Conservation (phyloP, 2,113 vertebrate genomes). For the Chloropsis hardwickii region DNA sequence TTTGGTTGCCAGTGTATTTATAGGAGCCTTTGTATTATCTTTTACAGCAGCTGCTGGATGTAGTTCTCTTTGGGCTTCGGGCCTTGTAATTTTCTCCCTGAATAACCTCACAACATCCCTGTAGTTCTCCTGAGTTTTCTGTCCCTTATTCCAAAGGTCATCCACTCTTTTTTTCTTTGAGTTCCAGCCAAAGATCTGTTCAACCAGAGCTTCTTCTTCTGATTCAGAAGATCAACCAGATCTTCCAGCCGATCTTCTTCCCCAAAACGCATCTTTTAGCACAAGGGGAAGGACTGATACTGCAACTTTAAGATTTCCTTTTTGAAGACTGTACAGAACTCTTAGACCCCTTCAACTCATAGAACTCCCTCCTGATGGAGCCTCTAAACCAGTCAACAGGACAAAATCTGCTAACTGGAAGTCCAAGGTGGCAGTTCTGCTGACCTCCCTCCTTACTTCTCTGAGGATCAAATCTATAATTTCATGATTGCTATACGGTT, state of each 20-base stretch:
- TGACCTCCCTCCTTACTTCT: not conserved
- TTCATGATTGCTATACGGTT: not conserved
- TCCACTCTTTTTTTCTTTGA: not conserved
- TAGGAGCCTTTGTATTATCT: not conserved
- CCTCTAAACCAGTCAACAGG: not conserved
- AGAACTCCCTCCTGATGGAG: not conserved
- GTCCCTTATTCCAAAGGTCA: not conserved
- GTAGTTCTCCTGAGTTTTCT: not conserved
- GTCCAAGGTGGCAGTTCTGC: not conserved
- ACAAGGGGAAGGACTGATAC: not conserved
- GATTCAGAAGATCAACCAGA: not conserved
- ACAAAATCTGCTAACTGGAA: not conserved
- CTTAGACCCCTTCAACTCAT: not conserved
- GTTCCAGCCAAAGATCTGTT: not conserved
- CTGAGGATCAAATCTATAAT: rapidly evolving
- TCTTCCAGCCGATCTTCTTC: not conserved
- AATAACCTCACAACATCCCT: not conserved
- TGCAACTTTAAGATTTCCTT: not conserved
- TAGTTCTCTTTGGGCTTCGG: rapidly evolving
- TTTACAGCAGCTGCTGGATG: not conserved
- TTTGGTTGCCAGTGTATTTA: not conserved
- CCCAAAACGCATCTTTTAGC: not conserved
- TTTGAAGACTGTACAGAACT: not conserved
- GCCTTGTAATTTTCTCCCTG: not conserved
- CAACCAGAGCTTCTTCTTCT: not conserved